A percentile compares a stretch with the other conserved stretches of the same genome.
Conservation (phyloP, 2,888 invertebrate genomes). For the Drosophila picticornis region DNA sequence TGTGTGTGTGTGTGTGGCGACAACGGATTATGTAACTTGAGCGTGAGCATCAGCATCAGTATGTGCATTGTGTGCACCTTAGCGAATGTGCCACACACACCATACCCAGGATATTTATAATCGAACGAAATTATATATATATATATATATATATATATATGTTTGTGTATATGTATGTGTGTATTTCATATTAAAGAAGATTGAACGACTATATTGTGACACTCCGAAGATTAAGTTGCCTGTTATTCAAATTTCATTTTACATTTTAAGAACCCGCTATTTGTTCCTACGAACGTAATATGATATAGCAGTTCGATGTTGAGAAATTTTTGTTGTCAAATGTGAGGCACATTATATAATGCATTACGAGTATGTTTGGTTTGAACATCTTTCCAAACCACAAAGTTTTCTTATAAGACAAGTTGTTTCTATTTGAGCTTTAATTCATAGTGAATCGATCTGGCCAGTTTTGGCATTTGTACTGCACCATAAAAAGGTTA, state of each 20-base stretch:
- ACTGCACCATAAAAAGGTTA: no score
- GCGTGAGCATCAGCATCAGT: constrained; percentile 34
- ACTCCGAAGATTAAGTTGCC: background rate
- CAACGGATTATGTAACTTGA: constrained; percentile 54
- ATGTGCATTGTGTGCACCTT: constrained; percentile 17
- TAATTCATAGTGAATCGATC: background rate
- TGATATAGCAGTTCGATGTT: background rate
- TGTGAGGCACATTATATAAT: background rate
- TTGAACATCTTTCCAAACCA: background rate
- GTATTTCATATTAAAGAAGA: background rate
- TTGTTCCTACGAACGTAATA: background rate
- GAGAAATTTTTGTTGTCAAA: background rate
- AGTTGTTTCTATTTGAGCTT: no score
- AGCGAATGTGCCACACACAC: constrained; percentile 16
- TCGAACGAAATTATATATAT: constrained; percentile 2
- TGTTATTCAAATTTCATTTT: background rate
- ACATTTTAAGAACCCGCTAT: background rate
- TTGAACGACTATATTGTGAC: background rate
- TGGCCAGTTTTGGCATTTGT: background rate
- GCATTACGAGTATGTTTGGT: background rate
- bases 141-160: background rate
- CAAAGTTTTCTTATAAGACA: background rate
- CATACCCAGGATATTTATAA: constrained; percentile 21
- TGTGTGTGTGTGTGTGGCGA: constrained; percentile 17
- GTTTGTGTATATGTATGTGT: no score